Base-by-base conservation (phyloP, 2,797 vertebrate species). In the Leptodactylus fallax region DNA sequence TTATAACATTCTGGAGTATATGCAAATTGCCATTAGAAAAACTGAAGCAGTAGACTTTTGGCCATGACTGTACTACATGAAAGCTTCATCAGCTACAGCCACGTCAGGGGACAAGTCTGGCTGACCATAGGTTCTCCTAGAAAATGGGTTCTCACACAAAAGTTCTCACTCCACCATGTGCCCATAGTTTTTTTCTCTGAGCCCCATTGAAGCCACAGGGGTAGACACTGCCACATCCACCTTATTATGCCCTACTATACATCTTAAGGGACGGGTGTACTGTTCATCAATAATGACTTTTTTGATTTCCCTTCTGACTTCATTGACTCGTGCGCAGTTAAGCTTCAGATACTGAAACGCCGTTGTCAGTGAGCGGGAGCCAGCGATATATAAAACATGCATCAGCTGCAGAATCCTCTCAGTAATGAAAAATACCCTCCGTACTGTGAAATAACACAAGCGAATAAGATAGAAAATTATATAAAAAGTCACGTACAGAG, bases 371-470 rank as follows among this genome's bases (percentile, higher is more conserved):
- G 61, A 63, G 61, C n/a, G 63, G 10, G 63, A 65, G 23, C 63
- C 63, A 65, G 23, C 7, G 63, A 11, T 65, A 65, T 65, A 65
- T 65, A 65, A 65, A 65, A 1, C n/a, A n/a, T 25, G 63, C 63
- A 65, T 25, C 63, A 65, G 63, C 63, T 65, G 63, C 63, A 23
- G 63, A 65, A 65, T 12, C 17, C 63, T 65, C 63, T 10, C 63
- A 25, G 63, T 65, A 65, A 65, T 65, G 23, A 65, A 25, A 25
- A 65, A 65, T n/a, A 65, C 63, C 63, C n/a, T 65, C 63, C 63
- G 23, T 65, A 65, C n/a, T 23, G 63, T 25, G 63, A 25, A 25
- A 65, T n/a, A 65, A 65, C 63, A 65, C 63, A 65, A 65, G 63
- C 63, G n/a, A 65, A n/a, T 23, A 25, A 4, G 3, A 65, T 12